phyloP scores from a whole-genome alignment of 2,113 vertebrate genomes.

The Centropus bengalensis region DNA sequence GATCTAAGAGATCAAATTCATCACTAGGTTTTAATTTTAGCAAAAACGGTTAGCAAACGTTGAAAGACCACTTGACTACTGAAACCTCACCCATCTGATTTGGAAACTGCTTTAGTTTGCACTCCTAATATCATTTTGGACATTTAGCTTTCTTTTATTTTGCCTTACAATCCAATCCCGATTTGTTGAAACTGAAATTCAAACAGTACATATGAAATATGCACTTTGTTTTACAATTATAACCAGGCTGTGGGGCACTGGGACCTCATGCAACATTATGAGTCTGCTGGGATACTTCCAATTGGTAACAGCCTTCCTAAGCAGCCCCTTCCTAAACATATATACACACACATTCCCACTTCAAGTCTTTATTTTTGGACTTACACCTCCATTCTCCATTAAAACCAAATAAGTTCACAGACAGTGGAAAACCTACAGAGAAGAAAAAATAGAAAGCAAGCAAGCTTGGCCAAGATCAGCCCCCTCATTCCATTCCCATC shows the following conservation, averaged over 20 bases:
- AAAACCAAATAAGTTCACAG: slow-evolving; percentile 13
- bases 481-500: slow-evolving; percentile 28
- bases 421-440: background rate
- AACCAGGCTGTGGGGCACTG: background rate
- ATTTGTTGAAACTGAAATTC: background rate
- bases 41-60: background rate
- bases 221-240: background rate
- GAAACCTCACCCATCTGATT: background rate
- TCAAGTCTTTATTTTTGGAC: background rate
- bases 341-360: background rate
- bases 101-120: background rate
- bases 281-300: background rate
- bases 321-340: background rate
- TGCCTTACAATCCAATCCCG: background rate
- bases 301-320: background rate
- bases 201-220: background rate
- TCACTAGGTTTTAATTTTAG: background rate
- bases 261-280: background rate
- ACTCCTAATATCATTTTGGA: background rate
- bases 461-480: background rate
- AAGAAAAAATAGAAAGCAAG: background rate
- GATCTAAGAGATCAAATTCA: background rate
- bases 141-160: background rate
- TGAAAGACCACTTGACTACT: background rate
- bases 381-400: background rate